phyloP scores from a whole-genome alignment of 2,113 vertebrate genomes.

The Psophia crepitans region DNA sequence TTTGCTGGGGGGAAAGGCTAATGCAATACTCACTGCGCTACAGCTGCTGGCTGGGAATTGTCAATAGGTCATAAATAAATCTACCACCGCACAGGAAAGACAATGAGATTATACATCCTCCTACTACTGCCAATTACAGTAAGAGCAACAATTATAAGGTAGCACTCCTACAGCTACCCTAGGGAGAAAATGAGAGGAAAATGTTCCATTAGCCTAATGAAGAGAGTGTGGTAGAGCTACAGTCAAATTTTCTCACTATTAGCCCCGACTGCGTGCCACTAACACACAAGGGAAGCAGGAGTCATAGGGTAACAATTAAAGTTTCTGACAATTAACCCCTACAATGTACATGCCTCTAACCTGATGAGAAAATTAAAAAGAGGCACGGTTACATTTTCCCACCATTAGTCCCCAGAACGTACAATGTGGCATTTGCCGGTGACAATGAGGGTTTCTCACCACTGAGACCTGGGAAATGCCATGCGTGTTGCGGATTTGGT shows the following conservation, averaged over 20 bases:
- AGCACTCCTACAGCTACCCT: constrained; percentile 78
- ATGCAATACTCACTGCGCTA: constrained; percentile 67
- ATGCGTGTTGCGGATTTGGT: neutral
- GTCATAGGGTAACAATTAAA: constrained; percentile 77
- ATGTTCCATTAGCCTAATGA: constrained; percentile 84
- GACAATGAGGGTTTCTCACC: constrained; percentile 41
- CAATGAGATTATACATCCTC: constrained; percentile 82
- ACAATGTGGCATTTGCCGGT: constrained; percentile 35
- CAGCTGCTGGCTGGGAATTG: constrained; percentile 69
- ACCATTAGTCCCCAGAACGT: constrained; percentile 13
- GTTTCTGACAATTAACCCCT: constrained; percentile 77
- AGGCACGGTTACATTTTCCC: constrained; percentile 33
- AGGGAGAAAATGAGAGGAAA: constrained; percentile 83
- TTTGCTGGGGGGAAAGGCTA: constrained; percentile 68
- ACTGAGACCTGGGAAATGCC: constrained; percentile 1
- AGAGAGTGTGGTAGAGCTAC: constrained; percentile 67
- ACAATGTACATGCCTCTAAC: constrained; percentile 50
- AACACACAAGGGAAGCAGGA: constrained; percentile 60
- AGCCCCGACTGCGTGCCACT: constrained; percentile 71
- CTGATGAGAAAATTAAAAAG: constrained; percentile 68
- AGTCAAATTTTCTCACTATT: constrained; percentile 76
- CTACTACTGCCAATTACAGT: constrained; percentile 80
- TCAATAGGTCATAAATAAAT: constrained; percentile 80
- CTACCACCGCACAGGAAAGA: constrained; percentile 69
- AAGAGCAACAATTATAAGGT: constrained; percentile 83